These are phyloP conservation scores for Hylaea fasciaria DNA, from an alignment of 2,888 invertebrate genomes.

Conservation along the genomic window DNA sequence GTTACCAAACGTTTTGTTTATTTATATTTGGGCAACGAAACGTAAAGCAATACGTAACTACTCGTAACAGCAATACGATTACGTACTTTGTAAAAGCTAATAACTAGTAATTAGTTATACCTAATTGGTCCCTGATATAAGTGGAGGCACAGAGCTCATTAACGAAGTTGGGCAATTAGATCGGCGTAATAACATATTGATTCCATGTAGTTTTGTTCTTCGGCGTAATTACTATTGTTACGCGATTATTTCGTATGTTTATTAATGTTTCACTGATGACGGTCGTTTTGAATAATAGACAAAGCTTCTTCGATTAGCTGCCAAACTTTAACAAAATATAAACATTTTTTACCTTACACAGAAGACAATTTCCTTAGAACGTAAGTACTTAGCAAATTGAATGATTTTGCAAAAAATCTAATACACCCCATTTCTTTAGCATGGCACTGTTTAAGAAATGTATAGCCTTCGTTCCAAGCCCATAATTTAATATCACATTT, in stretches of 20 bases:
- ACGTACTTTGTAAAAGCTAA: conserved; percentile 1
- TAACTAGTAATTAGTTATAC: conserved; percentile 15
- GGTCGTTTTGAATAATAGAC: too few relatives aligned
- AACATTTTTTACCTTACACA: too few relatives aligned
- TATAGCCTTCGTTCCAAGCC: conserved; percentile 5
- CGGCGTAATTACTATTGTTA: conserved; percentile 2
- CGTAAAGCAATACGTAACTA: not conserved
- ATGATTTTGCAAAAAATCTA: too few relatives aligned
- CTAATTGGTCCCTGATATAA: conserved; percentile 13
- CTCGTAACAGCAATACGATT: not conserved
- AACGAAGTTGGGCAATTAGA: conserved; percentile 15
- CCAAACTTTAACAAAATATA: too few relatives aligned
- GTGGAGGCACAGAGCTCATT: conserved; percentile 13
- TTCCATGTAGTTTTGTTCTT: conserved; percentile 1
- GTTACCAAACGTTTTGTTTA: not conserved
- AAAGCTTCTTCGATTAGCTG: too few relatives aligned
- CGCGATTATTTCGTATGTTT: not conserved
- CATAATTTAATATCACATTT: conserved; percentile 13
- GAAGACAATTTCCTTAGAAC: too few relatives aligned
- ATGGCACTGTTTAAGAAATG: not conserved
- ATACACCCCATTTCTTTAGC: too few relatives aligned
- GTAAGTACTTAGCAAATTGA: too few relatives aligned
- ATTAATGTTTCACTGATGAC: too few relatives aligned
- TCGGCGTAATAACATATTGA: conserved; percentile 8
- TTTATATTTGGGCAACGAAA: not conserved